These are phyloP conservation scores for Hipparchia semele DNA, from an alignment of 2,888 invertebrate genomes.

Conservation along the genomic window DNA sequence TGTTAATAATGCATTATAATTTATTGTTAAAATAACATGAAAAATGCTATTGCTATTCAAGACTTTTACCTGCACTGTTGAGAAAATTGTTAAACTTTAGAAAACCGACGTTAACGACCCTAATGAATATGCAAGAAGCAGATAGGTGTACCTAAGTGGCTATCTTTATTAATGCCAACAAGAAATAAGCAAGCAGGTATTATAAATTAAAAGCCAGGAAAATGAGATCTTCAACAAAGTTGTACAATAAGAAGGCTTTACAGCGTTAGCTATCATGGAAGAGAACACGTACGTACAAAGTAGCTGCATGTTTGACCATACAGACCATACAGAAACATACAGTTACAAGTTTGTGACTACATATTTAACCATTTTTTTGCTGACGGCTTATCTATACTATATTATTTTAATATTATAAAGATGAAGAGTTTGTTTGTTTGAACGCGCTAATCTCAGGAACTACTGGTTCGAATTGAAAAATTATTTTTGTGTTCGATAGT, in stretches of 20 bases:
- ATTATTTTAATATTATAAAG: too few relatives aligned
- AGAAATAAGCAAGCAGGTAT: neutral
- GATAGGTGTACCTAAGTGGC: slow-evolving; percentile 4
- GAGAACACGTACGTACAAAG: too few relatives aligned
- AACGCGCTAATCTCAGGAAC: too few relatives aligned
- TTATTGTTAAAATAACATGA: too few relatives aligned
- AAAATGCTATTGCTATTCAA: neutral
- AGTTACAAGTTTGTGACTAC: neutral
- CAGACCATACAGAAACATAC: neutral
- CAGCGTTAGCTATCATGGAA: neutral
- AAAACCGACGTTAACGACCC: neutral
- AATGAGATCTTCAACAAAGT: neutral
- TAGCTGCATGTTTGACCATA: too few relatives aligned
- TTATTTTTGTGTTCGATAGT: too few relatives aligned
- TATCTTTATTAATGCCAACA: slow-evolving; percentile 3
- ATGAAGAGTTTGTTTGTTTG: too few relatives aligned
- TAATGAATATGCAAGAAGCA: slow-evolving; percentile 18
- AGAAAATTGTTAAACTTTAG: slow-evolving; percentile 10
- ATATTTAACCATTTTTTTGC: neutral
- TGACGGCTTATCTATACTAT: too few relatives aligned
- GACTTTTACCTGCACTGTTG: neutral
- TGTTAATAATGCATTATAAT: too few relatives aligned
- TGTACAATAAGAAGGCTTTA: neutral
- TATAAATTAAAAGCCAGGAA: neutral
- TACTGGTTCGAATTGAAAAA: too few relatives aligned